Conservation (phyloP, 2,797 vertebrate genomes). For the Sebastes taczanowskii region DNA sequence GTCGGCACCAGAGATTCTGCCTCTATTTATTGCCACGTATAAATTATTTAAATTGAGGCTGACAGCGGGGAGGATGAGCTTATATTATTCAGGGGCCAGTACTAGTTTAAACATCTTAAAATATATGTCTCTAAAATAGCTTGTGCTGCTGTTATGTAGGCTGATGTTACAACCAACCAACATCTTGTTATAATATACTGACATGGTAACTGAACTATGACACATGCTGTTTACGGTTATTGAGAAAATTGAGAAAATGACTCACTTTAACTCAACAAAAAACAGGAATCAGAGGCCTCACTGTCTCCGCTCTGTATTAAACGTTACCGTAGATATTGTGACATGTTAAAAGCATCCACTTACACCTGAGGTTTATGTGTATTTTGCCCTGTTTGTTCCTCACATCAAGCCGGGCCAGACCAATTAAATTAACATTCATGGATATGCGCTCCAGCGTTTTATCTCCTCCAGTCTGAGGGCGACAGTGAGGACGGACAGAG, state of each 20-base stretch:
- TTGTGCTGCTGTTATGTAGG: conserved; percentile 27
- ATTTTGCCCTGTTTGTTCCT: conserved; percentile 58
- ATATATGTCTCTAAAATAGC: conserved; percentile 47
- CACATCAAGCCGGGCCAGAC: conserved; percentile 18
- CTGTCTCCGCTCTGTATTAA: not conserved
- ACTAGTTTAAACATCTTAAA: conserved; percentile 50
- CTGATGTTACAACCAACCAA: conserved; percentile 29
- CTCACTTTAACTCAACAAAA: conserved; percentile 31
- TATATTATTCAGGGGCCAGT: conserved; percentile 70
- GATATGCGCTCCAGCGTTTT: conserved; percentile 53
- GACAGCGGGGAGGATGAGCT: conserved; percentile 62
- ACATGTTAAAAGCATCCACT: conserved; percentile 22
- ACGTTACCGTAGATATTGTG: not conserved
- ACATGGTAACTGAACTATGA: not conserved
- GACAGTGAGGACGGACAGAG: conserved; percentile 45
- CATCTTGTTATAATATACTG: conserved; percentile 4
- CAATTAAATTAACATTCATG: conserved; percentile 68
- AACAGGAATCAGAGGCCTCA: conserved; percentile 4
- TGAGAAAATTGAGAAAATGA: conserved; percentile 3
- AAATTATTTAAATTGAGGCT: conserved; percentile 75
- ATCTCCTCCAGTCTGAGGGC: conserved; percentile 50
- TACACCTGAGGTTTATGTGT: conserved; percentile 38
- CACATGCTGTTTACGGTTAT: not conserved
- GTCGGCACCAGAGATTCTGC: conserved; percentile 54
- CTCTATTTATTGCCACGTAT: conserved; percentile 65